phyloP scores from a whole-genome alignment of 1,140 invertebrate genomes.

The Carposina sasakii region DNA sequence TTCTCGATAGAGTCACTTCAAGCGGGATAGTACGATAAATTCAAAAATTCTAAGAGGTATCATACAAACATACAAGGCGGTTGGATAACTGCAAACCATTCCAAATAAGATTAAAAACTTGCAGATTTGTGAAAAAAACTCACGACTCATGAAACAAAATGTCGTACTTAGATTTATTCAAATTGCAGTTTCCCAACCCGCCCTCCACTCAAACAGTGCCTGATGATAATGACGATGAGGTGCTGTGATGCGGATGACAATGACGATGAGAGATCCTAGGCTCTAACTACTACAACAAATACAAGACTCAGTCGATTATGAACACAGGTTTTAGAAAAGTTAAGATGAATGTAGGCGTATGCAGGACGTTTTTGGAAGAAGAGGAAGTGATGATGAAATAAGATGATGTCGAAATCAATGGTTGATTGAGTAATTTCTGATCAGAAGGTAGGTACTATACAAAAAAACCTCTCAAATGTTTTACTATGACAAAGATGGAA shows the following conservation, averaged over 20 bases:
- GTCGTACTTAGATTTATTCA: not conserved
- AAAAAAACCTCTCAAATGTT: too few relatives aligned
- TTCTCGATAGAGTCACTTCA: slow-evolving; percentile 44
- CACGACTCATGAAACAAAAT: not conserved
- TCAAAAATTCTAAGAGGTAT: slow-evolving; percentile 46
- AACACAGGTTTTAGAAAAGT: too few relatives aligned
- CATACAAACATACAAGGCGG: slow-evolving; percentile 61
- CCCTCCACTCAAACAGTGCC: slow-evolving; percentile 61
- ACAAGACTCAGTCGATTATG: too few relatives aligned
- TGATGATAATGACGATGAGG: slow-evolving; percentile 56
- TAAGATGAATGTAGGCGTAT: too few relatives aligned
- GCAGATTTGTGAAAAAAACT: slow-evolving; percentile 1
- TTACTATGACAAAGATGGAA: too few relatives aligned
- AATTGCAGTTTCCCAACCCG: slow-evolving; percentile 39
- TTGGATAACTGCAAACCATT: slow-evolving; percentile 36
- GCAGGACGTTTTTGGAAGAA: too few relatives aligned
- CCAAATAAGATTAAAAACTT: not conserved
- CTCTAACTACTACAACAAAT: slow-evolving; percentile 48
- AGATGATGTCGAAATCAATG: slow-evolving; percentile 34
- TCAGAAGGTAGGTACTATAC: too few relatives aligned
- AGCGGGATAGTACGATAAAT: slow-evolving; percentile 48
- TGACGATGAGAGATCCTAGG: slow-evolving; percentile 30
- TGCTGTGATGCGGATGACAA: slow-evolving; percentile 67
- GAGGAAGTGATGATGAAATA: too few relatives aligned
- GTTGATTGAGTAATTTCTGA: too few relatives aligned